These are phyloP conservation scores for Shargacucullia verbasci DNA, from an alignment of 2,888 invertebrate genomes.

Conservation along the genomic window DNA sequence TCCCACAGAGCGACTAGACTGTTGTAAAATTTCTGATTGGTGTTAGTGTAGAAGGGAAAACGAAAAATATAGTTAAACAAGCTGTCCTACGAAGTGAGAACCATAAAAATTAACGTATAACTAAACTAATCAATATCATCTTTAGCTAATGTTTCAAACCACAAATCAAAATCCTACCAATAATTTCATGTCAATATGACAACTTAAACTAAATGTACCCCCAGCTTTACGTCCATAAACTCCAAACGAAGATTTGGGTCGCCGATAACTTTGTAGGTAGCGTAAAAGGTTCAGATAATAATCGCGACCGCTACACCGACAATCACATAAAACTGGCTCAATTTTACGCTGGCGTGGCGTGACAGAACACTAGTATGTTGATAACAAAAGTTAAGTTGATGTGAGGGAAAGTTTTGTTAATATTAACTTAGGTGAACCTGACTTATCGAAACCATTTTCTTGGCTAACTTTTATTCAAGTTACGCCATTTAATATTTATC, in stretches of 20 bases:
- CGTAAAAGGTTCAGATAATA: constrained; percentile 26
- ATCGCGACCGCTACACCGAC: constrained; percentile 23
- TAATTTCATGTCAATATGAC: background rate
- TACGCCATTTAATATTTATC: background rate
- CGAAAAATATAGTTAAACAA: too few relatives aligned
- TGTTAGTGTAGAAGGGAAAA: too few relatives aligned
- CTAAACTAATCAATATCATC: too few relatives aligned
- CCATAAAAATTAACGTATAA: too few relatives aligned
- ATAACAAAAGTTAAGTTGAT: constrained; percentile 11
- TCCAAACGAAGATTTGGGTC: constrained; percentile 38
- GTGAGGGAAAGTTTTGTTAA: constrained; percentile 18
- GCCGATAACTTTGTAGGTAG: constrained; percentile 35
- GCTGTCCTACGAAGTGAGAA: too few relatives aligned
- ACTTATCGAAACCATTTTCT: constrained; percentile 1
- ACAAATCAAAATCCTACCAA: background rate
- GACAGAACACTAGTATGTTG: constrained; percentile 11
- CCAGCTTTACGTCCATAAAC: constrained; percentile 21
- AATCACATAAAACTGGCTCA: constrained; percentile 20
- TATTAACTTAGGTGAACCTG: constrained; percentile 14
- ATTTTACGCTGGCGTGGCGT: constrained; percentile 11
- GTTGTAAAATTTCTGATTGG: too few relatives aligned
- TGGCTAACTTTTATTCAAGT: constrained; percentile 6
- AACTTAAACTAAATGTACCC: constrained; percentile 22
- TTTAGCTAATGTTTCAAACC: too few relatives aligned
- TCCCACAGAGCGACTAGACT: too few relatives aligned